Evolutionary conservation across 2,113 vertebrate species (phyloP), one percentile per base, ranked within the genome.

Genomic region (Psilopsiagon aymara): DNA sequence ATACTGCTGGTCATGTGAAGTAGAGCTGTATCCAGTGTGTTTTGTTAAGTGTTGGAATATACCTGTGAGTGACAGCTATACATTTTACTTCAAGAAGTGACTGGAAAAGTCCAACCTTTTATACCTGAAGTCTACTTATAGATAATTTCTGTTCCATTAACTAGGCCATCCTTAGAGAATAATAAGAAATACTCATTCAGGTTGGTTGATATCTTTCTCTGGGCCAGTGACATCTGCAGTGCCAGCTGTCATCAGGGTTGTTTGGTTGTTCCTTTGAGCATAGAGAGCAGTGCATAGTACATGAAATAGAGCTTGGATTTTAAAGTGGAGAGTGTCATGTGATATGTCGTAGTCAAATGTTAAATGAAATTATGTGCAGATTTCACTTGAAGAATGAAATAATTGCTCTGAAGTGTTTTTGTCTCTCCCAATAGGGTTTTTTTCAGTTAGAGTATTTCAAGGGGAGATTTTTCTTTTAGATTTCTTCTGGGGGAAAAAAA

Each of bases 1-100:
- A 0, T 44, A 6, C 20, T 24, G 33, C 47, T 31, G 17, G 31
- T 44, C 0, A 2, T 10, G 16, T 9, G n/a, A 27, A 77, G 35
- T 16, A 47, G 25, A 60, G n/a, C 7, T 37, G 16, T 43, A 16
- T 14, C 21, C 12, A 5, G 0, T 5, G 28, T 28, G 7, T 35
- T 44, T 29, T 62, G 13, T 29, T 21, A 51, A 70, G 25, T 8
- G 5, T 16, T 41, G 39, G 29, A 82, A 77, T 64, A 41, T 16
- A 11, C 6, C 21, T 52, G 49, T 77, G 29, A 51, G 53, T 18
- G 64, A 11, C 31, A 55, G 27, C 6, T 9, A 11, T 9, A 37
- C 24, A 27, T 75, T 35, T n/a, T 67, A 39, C 9, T 35, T 2
- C 19, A 52, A 71, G 27, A 35, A n/a, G 15, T 70, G 53, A 60